These are phyloP conservation scores for Simalia tracyae DNA, from an alignment of 2,797 vertebrate species.

Conservation along the genomic window DNA sequence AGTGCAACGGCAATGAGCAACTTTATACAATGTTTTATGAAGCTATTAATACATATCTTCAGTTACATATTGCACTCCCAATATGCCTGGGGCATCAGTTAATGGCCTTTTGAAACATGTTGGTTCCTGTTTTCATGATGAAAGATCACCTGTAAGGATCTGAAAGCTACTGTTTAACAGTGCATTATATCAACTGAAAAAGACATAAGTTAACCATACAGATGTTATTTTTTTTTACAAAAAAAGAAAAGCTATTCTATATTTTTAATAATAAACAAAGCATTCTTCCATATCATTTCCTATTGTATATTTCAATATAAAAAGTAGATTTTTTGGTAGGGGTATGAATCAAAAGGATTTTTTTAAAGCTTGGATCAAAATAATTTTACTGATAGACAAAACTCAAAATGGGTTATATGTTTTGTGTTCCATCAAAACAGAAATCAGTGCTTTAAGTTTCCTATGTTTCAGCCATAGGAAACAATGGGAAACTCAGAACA, in stretches of 20 bases:
- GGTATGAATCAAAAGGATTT: too few species aligned
- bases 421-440: neutral
- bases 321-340: neutral
- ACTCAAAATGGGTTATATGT: neutral
- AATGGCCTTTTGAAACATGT: slow-evolving; percentile 15
- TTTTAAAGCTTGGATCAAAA: too few species aligned
- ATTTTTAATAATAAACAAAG: neutral
- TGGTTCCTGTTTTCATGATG: neutral
- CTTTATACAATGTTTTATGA: slow-evolving; percentile 29
- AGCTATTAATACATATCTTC: slow-evolving; percentile 8
- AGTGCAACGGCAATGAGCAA: slow-evolving; percentile 16
- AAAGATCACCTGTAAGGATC: slow-evolving; percentile 34
- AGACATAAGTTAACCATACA: neutral
- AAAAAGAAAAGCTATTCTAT: neutral
- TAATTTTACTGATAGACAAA: neutral
- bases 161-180: slow-evolving; percentile 16
- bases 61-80: slow-evolving; percentile 6
- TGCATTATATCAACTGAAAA: slow-evolving; percentile 31
- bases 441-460: neutral
- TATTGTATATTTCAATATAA: neutral
- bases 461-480: neutral
- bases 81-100: neutral
- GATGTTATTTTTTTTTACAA: neutral
- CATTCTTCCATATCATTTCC: neutral
- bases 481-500: neutral